These are phyloP conservation scores for Drosophila kambysellisi DNA, from an alignment of 2,888 invertebrate genomes.

Conservation along the genomic window DNA sequence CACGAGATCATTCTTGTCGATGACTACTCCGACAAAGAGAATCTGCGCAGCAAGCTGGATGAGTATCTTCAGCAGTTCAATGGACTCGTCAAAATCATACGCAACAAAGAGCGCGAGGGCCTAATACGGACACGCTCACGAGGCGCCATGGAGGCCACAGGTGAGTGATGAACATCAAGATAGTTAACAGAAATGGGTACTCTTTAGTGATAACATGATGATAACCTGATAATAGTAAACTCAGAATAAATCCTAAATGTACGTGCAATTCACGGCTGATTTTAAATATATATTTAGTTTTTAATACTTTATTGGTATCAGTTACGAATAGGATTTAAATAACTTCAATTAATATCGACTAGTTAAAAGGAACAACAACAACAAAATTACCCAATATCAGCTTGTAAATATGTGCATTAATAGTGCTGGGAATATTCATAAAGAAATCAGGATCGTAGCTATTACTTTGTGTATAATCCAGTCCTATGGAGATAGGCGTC, in stretches of 20 bases:
- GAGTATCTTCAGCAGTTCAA: conserved; percentile 93
- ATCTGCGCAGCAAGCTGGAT: conserved; percentile 93
- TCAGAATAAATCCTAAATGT: not conserved
- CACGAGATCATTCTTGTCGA: conserved; percentile 95
- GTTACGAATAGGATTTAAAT: not conserved
- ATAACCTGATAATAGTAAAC: not conserved
- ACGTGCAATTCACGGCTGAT: not conserved
- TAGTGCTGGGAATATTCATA: not conserved
- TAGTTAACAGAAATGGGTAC: not conserved
- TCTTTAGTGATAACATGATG: too few relatives aligned
- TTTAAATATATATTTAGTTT: not conserved
- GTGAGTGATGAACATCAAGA: conserved; percentile 47
- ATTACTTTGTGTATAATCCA: not conserved
- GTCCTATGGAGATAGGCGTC: too few relatives aligned
- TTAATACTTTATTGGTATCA: not conserved
- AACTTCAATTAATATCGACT: not conserved
- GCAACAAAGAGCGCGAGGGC: conserved; percentile 96
- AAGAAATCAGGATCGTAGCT: not conserved
- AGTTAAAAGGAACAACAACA: not conserved
- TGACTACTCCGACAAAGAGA: conserved; percentile 95
- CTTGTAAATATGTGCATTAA: not conserved
- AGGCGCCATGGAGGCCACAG: conserved; percentile 95
- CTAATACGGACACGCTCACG: conserved; percentile 96
- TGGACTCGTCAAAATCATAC: conserved; percentile 95
- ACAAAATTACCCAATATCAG: too few relatives aligned